These are phyloP conservation scores for Mellilla xanthometata DNA, from an alignment of 2,888 invertebrate genomes.

Conservation along the genomic window DNA sequence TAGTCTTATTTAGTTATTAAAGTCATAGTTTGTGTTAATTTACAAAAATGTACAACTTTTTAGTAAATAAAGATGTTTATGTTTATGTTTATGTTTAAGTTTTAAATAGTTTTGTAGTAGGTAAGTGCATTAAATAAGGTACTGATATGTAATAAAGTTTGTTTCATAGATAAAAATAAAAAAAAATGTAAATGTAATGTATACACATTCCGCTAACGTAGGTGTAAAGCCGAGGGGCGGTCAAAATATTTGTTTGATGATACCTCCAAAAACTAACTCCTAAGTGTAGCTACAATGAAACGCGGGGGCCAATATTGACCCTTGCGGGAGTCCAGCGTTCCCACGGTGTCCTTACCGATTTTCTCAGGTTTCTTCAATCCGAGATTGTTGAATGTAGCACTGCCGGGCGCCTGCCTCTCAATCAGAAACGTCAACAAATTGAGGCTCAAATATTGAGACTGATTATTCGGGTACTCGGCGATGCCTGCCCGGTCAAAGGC, in stretches of 20 bases:
- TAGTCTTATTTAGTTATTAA: too few relatives aligned
- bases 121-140: too few relatives aligned
- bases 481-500: constrained; percentile 54
- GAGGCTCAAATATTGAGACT: constrained; percentile 69
- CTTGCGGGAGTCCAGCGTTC: constrained; percentile 62
- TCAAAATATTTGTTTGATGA: constrained; percentile 56
- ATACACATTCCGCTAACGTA: constrained; percentile 68
- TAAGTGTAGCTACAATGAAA: constrained; percentile 65
- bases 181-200: too few relatives aligned
- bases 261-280: constrained; percentile 54
- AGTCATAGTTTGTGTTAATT: too few relatives aligned
- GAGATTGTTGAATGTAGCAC: constrained; percentile 58
- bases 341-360: constrained; percentile 73
- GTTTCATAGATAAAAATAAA: too few relatives aligned
- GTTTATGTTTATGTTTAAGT: too few relatives aligned
- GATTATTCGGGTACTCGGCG: constrained; percentile 64
- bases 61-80: too few relatives aligned
- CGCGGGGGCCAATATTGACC: constrained; percentile 69
- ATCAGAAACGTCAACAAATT: constrained; percentile 69
- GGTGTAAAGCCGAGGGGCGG: constrained; percentile 73
- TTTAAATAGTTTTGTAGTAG: too few relatives aligned
- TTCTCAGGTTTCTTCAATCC: constrained; percentile 65
- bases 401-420: constrained; percentile 61
- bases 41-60: too few relatives aligned
- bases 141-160: too few relatives aligned